Percentiles rank a stretch among this genome's conserved stretches.
These are phyloP conservation scores for Aleiodes leptofemur DNA, from an alignment of 2,888 invertebrate genomes.

Conservation along the genomic window DNA sequence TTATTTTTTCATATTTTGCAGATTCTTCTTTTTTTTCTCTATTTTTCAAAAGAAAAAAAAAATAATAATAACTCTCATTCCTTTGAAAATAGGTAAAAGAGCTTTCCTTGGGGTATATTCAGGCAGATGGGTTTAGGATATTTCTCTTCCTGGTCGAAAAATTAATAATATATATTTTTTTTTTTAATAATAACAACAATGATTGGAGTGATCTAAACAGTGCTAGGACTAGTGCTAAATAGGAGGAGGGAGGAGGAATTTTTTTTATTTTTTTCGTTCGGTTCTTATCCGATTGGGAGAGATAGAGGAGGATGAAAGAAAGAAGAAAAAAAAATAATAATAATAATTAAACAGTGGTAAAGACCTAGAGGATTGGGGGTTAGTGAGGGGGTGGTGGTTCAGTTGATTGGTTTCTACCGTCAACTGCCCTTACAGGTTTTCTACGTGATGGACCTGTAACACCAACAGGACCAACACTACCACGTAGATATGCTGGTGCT, in stretches of 20 bases:
- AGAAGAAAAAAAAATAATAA: conserved; percentile 4
- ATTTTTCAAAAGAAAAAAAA: conserved; percentile 5
- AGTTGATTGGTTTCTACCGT: conserved; percentile 75
- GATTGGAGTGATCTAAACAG: conserved; percentile 74
- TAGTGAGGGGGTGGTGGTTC: conserved; percentile 76
- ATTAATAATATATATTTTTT: conserved; percentile 69
- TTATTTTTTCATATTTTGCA: too few relatives aligned
- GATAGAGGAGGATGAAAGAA: conserved; percentile 65
- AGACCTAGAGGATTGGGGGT: conserved; percentile 63
- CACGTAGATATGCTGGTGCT: conserved; percentile 69
- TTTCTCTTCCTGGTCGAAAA: conserved; percentile 60
- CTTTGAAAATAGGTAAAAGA: neutral
- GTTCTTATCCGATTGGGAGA: conserved; percentile 62
- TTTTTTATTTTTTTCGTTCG: conserved; percentile 30
- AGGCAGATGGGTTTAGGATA: conserved; percentile 45
- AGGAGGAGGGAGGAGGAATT: conserved; percentile 52
- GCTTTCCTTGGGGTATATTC: conserved; percentile 19
- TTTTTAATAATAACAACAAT: conserved; percentile 73
- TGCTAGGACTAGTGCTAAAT: conserved; percentile 75
- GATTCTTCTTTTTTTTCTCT: neutral
- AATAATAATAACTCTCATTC: neutral
- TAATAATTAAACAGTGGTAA: conserved; percentile 44
- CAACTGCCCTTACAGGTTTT: conserved; percentile 75
- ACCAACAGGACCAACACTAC: conserved; percentile 72
- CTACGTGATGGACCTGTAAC: conserved; percentile 74